Base-by-base conservation (phyloP, 2,113 vertebrate genomes). In the Sylvietta virens region DNA sequence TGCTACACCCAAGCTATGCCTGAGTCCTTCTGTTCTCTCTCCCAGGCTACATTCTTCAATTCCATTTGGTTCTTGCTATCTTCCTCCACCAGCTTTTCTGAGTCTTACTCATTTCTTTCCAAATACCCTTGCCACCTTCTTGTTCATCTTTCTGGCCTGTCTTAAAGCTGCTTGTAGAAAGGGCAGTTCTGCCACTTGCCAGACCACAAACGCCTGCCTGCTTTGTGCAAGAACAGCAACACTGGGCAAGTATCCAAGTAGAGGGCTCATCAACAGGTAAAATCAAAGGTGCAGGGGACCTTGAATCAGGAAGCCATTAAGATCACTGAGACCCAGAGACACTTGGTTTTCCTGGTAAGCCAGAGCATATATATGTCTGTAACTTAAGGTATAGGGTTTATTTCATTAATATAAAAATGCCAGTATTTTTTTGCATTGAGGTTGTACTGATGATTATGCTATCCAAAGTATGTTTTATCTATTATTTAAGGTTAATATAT, bases 81-180 rank as follows among this genome's bases (percentile, higher is more conserved):
- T 65, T 84, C 74, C 35, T 62, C 76, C 44, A 62, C 47, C 37
- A 79, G 37, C 28, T 64, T 40, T 48, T 71, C 60, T 10, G 5
- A 84, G 64, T 42, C n/a, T 74, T 37, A 37, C 19, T 61, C 2
- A 30, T 61, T 61, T 70, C 42, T 88, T 72, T 71, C 61, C 23
- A n/a, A 9, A 21, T 33, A 51, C 24, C 1, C 0, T 24, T 3
- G 0, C 3, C 48, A 42, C n/a, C 7, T 54, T 21, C 39, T 76
- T 13, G 2, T 24, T 70, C 39, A 14, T 11, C 27, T 58, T 66
- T 47, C n/a, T 24, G 54, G n/a, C 35, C 26, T 20, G 26, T 44
- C 51, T 17, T 44, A 67, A 71, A 81, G 35, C 51, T 89, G 30
- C 48, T 3, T 40, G 21, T 51, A 47, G 60, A 30, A 81, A 66